Evolutionary conservation across 2,888 invertebrate genomes (phyloP).

Genomic region (Strigamia maritima): DNA sequence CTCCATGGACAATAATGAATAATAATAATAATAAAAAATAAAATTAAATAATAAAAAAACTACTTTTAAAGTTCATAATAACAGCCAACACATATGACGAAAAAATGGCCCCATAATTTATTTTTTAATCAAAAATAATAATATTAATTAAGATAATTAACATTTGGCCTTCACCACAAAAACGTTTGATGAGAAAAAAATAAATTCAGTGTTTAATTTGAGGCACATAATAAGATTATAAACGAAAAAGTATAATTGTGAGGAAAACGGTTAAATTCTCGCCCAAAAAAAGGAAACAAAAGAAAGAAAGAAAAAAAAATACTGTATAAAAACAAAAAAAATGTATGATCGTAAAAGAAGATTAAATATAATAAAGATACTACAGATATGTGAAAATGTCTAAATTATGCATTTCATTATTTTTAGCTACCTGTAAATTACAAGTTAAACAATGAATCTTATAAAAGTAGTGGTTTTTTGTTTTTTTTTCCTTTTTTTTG

Average conservation of each 20-base stretch:
- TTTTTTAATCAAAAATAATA: neutral
- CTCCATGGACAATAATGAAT: conserved; percentile 15
- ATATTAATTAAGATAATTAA: conserved; percentile 2
- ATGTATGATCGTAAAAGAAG: neutral
- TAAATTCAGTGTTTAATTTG: neutral
- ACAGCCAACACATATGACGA: conserved; percentile 9
- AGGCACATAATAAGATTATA: conserved; percentile 3
- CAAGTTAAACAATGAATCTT: conserved; percentile 13
- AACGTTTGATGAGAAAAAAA: conserved; percentile 1
- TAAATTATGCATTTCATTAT: conserved; percentile 15
- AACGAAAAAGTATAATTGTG: neutral
- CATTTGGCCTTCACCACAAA: conserved; percentile 7
- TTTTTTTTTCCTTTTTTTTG: neutral
- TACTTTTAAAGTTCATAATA: conserved; percentile 15
- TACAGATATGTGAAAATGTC: conserved; percentile 15
- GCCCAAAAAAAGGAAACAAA: neutral
- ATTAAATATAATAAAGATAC: conserved; percentile 15
- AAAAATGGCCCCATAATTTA: conserved; percentile 2
- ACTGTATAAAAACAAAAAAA: neutral
- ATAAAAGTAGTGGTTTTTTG: conserved; percentile 17
- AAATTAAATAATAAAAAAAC: neutral
- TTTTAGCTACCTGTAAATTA: conserved; percentile 28
- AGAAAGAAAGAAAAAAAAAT: neutral
- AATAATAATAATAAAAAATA: neutral
- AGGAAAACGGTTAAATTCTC: neutral